Base-by-base conservation (phyloP, 2,888 invertebrate species). In the Caenorhabditis sulstoni region DNA sequence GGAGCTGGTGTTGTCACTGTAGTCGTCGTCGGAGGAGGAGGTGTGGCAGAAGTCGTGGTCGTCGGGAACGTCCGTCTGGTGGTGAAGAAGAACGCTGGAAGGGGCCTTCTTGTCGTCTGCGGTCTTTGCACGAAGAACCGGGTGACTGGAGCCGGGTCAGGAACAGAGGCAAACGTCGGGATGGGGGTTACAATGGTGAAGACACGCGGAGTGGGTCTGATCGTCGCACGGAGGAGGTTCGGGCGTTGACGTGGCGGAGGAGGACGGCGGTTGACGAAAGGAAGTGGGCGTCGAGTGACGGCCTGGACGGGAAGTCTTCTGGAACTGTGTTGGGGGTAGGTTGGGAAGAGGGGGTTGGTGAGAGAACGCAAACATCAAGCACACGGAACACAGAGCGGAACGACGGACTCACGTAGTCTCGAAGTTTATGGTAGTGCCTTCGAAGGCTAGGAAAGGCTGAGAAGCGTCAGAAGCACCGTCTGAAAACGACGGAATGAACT, bases 401-500 rank as follows among this genome's bases (percentile, higher is more conserved):
- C 64, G 57, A 65, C 18, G 37, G 59, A 74, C 74, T 74, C 53
- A 74, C 74, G 74, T 59, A 59, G 66, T 66, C 50, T 74, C 66
- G 66, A 74, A 65, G 66, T 74, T 59, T 35, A 74, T 35, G 23
- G 73, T 73, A 57, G 53, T 66, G 18, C 65, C 65, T 44, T 65
- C 65, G 66, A 66, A 74, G 53, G 74, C 74, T 45, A 52, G n/a
- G 14, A 52, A 49, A 76, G 76, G 50, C 39, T 35, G 41, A 66
- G 55, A 66, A 53, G 70, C 55, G 16, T 59, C 77, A 77, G 58
- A 55, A 57, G 65, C 67, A n/a, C 62, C 78, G 71, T 78, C 78
- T 23, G 78, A 79, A 20, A 79, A 73, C 3, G 78, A 73, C 50
- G 78, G 78, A 41, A 79, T 71, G 45, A 79, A 79, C 35, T 79